Evolutionary conservation across 35 echinoderm and acorn worm genomes (phyloP).

Genomic region (Diadema setosum): DNA sequence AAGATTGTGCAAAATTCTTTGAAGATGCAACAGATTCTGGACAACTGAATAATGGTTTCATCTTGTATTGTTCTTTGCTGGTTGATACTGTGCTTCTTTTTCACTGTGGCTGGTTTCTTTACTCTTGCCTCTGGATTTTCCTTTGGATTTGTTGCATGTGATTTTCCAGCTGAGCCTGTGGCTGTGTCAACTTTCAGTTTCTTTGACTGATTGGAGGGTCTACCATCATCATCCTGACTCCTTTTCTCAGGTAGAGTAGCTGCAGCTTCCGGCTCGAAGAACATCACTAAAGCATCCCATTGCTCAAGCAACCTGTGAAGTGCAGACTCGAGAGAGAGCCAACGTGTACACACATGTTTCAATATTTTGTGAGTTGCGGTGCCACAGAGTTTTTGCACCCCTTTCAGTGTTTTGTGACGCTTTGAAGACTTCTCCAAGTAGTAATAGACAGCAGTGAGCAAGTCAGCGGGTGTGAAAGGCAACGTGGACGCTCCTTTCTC

Average conservation of each 20-base stretch:
- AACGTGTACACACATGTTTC: conserved; percentile 52
- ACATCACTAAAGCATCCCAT: conserved; percentile 27
- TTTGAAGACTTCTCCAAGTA: conserved; percentile 74
- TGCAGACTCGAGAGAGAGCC: conserved; percentile 17
- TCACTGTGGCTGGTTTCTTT: neutral
- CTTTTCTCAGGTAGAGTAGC: conserved; percentile 16
- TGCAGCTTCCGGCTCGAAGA: conserved; percentile 12
- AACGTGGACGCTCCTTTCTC: conserved; percentile 41
- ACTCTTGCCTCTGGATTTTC: neutral
- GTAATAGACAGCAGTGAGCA: conserved; percentile 44
- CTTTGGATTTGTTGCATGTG: neutral
- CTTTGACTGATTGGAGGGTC: conserved; percentile 22
- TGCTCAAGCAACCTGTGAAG: conserved; percentile 8
- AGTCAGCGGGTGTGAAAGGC: conserved; percentile 23
- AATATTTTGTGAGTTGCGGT: conserved; percentile 34
- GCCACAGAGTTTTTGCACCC: conserved; percentile 14
- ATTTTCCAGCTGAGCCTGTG: neutral
- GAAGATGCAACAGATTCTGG: neutral
- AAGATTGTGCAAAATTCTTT: neutral
- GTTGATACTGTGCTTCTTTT: conserved; percentile 31
- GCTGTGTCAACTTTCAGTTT: conserved; percentile 37
- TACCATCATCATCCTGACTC: conserved; percentile 5
- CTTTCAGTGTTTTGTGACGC: conserved; percentile 41
- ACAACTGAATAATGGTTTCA: conserved; percentile 8
- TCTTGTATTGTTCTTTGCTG: neutral